Evolutionary conservation across 2,888 invertebrate species (phyloP).

Genomic region (Anodontia alba): DNA sequence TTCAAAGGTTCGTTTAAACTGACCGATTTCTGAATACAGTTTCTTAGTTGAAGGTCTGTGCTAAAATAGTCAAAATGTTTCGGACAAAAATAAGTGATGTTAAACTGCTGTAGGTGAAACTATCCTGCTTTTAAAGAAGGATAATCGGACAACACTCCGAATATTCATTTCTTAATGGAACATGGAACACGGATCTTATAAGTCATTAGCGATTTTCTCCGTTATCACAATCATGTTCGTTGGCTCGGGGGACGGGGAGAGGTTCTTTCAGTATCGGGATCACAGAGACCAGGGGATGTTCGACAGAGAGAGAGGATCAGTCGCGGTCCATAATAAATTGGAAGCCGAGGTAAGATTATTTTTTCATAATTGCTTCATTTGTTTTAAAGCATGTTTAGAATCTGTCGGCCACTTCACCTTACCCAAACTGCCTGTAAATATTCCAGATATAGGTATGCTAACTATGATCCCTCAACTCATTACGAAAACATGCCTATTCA

Average conservation of each 20-base stretch:
- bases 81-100: too few relatives aligned
- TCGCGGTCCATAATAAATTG: constrained; percentile 70
- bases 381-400: too few relatives aligned
- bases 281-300: constrained; percentile 75
- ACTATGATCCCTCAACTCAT: too few relatives aligned
- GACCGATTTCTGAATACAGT: too few relatives aligned
- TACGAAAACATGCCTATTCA: too few relatives aligned
- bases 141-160: neutral
- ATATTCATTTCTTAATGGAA: neutral
- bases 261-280: constrained; percentile 76
- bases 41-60: too few relatives aligned
- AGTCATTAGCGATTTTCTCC: constrained; percentile 6
- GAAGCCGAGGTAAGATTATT: constrained; percentile 74
- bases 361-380: too few relatives aligned
- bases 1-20: too few relatives aligned
- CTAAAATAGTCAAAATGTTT: too few relatives aligned
- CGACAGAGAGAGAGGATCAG: constrained; percentile 46
- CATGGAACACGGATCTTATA: constrained; percentile 11
- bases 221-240: constrained; percentile 10
- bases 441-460: too few relatives aligned
- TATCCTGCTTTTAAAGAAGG: neutral
- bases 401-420: too few relatives aligned
- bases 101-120: neutral
- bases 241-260: constrained; percentile 60
- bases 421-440: too few relatives aligned